Percentiles rank a stretch among this genome's conserved stretches.
Evolutionary conservation across 1,140 invertebrate species (phyloP).

Genomic region (Cyrtorhinus lividipennis): DNA sequence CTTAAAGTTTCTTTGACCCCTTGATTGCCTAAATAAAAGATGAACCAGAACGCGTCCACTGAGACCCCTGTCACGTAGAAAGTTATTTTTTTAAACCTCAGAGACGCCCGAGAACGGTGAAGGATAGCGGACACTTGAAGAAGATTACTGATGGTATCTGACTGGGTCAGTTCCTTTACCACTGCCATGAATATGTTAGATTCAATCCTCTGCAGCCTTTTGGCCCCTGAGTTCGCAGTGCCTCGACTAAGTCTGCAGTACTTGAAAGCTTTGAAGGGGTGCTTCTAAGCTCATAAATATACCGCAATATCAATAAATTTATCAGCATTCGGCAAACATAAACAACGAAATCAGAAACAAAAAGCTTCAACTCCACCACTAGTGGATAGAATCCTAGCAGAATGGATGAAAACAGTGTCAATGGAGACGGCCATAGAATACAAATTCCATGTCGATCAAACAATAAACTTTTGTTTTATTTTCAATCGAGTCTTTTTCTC

Average conservation of each 20-base stretch:
- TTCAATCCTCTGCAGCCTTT: not conserved
- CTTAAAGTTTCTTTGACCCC: not conserved
- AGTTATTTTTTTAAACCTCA: not conserved
- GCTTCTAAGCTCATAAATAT: not conserved
- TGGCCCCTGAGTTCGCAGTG: not conserved
- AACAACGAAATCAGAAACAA: too few relatives aligned
- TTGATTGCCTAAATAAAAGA: not conserved
- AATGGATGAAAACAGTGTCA: too few relatives aligned
- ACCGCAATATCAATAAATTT: too few relatives aligned
- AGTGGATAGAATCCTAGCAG: too few relatives aligned
- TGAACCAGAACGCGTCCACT: not conserved
- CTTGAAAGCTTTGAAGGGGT: not conserved
- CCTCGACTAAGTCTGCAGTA: not conserved
- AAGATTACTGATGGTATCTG: not conserved
- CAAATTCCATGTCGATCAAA: too few relatives aligned
- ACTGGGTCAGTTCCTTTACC: not conserved
- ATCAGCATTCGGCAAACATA: too few relatives aligned
- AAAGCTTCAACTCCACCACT: too few relatives aligned
- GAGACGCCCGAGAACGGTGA: not conserved
- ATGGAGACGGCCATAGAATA: too few relatives aligned
- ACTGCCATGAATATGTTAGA: not conserved
- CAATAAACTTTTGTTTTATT: too few relatives aligned
- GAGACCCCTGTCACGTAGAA: not conserved
- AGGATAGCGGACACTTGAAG: not conserved
- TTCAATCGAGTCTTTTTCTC: too few relatives aligned